Conservation (phyloP, 2,797 vertebrate species). For the Odontamblyopus lacepedii region DNA sequence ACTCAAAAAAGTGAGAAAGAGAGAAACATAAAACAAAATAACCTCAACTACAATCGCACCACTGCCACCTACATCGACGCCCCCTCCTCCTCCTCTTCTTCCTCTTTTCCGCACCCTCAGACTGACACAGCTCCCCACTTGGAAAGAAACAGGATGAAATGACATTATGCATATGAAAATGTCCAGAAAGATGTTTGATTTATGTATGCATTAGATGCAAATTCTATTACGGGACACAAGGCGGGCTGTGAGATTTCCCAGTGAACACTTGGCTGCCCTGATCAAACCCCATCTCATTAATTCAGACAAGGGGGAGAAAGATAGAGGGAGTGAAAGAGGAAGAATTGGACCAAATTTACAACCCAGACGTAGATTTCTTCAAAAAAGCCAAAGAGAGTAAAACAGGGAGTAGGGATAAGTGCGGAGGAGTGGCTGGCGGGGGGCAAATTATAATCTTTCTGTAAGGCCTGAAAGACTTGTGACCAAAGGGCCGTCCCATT, state of each 20-base stretch:
- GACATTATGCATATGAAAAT: slow-evolving; percentile 99
- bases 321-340: slow-evolving; percentile 79
- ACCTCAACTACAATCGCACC: slow-evolving; percentile 67
- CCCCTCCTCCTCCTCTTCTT: slow-evolving; percentile 49
- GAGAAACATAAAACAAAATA: slow-evolving; percentile 64
- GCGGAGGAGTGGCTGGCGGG: slow-evolving; percentile 40
- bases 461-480: slow-evolving; percentile 46
- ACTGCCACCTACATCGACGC: slow-evolving; percentile 67
- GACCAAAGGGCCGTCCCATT: slow-evolving; percentile 42
- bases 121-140: slow-evolving; percentile 78
- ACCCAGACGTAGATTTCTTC: slow-evolving; percentile 88
- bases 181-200: slow-evolving; percentile 99
- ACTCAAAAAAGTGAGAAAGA: slow-evolving; percentile 66
- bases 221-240: slow-evolving; percentile 99
- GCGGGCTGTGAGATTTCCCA: slow-evolving; percentile 97
- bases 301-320: slow-evolving; percentile 98
- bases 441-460: slow-evolving; percentile 86
- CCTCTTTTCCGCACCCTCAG: slow-evolving; percentile 43
- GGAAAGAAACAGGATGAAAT: slow-evolving; percentile 98
- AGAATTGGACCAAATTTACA: slow-evolving; percentile 99
- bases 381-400: slow-evolving; percentile 71
- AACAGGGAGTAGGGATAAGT: slow-evolving; percentile 13
- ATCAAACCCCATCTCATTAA: slow-evolving; percentile 99
- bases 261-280: slow-evolving; percentile 99
- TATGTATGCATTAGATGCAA: slow-evolving; percentile 99